Evolutionary conservation across 92 coral and sea anemone species (phyloP), one percentile per base, ranked within the genome.

Genomic region (Heliopora coerulea): DNA sequence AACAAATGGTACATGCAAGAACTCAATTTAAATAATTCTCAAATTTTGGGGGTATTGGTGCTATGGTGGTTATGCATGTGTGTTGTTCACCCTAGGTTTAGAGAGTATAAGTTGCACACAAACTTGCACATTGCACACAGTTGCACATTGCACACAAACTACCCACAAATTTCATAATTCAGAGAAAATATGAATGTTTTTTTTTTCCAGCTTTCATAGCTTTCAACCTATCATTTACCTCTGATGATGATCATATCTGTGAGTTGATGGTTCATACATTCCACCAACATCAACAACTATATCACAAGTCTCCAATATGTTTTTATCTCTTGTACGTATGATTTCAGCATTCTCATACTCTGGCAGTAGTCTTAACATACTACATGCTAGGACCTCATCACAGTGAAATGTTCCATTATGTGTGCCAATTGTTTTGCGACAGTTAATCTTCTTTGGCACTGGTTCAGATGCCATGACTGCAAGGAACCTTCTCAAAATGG

Each of bases 281-380:
- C 96, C 97, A 50, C 97, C 96, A 78, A 92, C 97, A 79, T 92
- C 97, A 49, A 92, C 96, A 63, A 92, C 97, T 59, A 92, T 56
- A 73, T 92, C 89, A 68, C 97, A 92, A 9, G 89, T 70, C 39
- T 78, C 86, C 4, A 92, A 80, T 46, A 84, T 34, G 17, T 84
- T 84, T 7, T 88, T 83, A 68, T 92, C 91, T n/a, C 97, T 86
- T 11, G 96, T 90, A 49, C 97, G 72, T 12, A 90, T 25, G 11
- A 92, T 78, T 25, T 92, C 96, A 25, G 97, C 91, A 72, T 89
- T 84, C 56, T 63, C 78, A 78, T 87, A 92, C 48, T 90, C 91
- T 3, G 92, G 93, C 8, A 92, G 83, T 68, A 82, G 76, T 59
- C 72, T 82, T n/a, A 92, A 80, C 93, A 92, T 86, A 40, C 78